Percentiles rank a stretch among this genome's conserved stretches.
These are phyloP conservation scores for Bos indicus DNA, from an alignment of 2,113 vertebrate genomes.

Conservation along the genomic window DNA sequence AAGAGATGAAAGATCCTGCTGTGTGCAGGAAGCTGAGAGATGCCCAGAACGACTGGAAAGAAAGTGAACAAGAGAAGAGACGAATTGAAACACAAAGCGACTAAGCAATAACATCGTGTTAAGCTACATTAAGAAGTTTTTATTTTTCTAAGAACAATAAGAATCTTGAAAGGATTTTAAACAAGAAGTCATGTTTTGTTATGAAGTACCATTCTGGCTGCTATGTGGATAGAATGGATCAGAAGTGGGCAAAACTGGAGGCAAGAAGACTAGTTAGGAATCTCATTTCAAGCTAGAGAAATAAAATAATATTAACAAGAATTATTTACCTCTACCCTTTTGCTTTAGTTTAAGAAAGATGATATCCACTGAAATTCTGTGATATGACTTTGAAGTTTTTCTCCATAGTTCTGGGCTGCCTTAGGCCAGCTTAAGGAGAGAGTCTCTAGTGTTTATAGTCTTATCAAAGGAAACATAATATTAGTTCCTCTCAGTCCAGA, in stretches of 20 bases:
- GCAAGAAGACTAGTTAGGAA: neutral
- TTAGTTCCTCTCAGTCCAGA: neutral
- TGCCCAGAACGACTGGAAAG: neutral
- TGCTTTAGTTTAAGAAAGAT: neutral
- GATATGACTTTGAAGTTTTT: neutral
- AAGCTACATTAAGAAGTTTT: neutral
- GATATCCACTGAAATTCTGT: neutral
- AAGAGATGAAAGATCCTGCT: neutral
- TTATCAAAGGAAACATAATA: neutral
- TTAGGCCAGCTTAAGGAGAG: neutral
- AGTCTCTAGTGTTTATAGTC: neutral
- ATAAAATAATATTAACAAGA: neutral
- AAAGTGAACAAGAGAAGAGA: neutral
- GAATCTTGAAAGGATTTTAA: neutral
- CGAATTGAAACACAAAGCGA: neutral
- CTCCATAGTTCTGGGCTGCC: neutral
- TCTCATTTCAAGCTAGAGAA: neutral
- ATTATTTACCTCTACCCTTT: neutral
- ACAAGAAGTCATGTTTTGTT: neutral
- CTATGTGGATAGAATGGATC: neutral
- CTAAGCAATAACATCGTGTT: neutral
- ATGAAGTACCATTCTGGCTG: neutral
- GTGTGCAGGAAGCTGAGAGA: neutral
- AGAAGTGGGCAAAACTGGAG: neutral
- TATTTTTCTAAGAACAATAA: neutral